Conservation (phyloP, 2,113 vertebrate species). For the Centropus bengalensis region DNA sequence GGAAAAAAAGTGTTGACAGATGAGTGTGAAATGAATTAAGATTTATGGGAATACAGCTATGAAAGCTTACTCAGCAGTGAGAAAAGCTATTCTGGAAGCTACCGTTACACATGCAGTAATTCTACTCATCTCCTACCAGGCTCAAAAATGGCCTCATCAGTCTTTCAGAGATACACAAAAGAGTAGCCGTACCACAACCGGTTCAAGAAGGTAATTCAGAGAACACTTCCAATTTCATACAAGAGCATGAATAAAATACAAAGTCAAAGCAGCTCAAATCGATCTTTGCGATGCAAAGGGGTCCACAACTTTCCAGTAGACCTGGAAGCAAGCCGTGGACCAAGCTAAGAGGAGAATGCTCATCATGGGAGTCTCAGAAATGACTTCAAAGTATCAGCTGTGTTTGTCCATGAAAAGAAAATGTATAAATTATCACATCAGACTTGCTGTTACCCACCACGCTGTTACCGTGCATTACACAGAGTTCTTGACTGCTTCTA, state of each 20-base stretch:
- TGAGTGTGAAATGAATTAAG: not conserved
- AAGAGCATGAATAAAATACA: not conserved
- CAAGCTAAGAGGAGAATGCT: not conserved
- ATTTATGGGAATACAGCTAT: not conserved
- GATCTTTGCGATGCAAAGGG: rapidly evolving
- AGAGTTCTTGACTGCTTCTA: conserved; percentile 26
- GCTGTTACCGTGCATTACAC: conserved; percentile 4
- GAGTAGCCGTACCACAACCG: not conserved
- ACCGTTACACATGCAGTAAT: rapidly evolving
- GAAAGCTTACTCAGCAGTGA: not conserved
- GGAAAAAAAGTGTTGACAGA: not conserved
- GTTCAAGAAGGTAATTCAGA: not conserved
- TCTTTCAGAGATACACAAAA: rapidly evolving
- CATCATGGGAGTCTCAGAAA: not conserved
- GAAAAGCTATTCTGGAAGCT: not conserved
- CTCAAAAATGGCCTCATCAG: not conserved
- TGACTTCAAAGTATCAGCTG: not conserved
- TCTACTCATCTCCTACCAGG: not conserved
- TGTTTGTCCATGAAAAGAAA: not conserved
- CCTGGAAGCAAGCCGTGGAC: not conserved
- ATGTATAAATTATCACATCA: not conserved
- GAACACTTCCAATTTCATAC: not conserved
- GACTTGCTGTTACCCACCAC: not conserved
- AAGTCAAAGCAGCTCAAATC: not conserved
- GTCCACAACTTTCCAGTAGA: rapidly evolving